Percentiles rank a stretch among this genome's conserved stretches.
Evolutionary conservation across 1,140 invertebrate species (phyloP).

Genomic region (Notospermus geniculatus): DNA sequence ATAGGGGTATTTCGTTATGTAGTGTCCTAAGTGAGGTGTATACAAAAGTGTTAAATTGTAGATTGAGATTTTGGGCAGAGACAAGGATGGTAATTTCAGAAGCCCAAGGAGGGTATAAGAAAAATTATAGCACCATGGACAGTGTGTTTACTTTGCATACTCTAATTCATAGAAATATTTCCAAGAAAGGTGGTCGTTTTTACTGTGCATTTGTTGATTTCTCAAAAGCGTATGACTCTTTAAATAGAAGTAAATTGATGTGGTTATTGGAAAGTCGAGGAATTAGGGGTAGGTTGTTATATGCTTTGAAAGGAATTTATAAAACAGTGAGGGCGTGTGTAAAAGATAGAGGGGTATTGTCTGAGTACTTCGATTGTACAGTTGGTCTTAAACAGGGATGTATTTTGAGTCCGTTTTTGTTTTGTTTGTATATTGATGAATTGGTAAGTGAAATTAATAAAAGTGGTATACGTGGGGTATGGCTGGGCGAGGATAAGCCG

Average conservation of each 20-base stretch:
- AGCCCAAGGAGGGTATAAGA: conserved; percentile 15
- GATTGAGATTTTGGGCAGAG: conserved; percentile 1
- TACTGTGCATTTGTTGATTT: conserved; percentile 16
- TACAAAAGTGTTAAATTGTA: not conserved
- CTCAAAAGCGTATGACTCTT: conserved; percentile 16
- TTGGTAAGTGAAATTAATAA: conserved; percentile 10
- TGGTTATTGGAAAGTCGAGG: conserved; percentile 6
- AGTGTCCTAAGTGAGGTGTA: not conserved
- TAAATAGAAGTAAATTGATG: conserved; percentile 13
- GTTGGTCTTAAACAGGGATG: conserved; percentile 15
- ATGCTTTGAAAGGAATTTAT: conserved; percentile 14
- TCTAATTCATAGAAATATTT: conserved; percentile 12
- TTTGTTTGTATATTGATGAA: conserved; percentile 20
- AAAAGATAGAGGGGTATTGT: conserved; percentile 1
- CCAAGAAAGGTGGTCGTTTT: conserved; percentile 11
- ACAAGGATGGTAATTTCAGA: conserved; percentile 9
- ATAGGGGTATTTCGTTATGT: not conserved
- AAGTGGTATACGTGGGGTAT: conserved; percentile 13
- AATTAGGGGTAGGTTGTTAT: conserved; percentile 10
- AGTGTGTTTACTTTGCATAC: conserved; percentile 19
- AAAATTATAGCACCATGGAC: conserved; percentile 12
- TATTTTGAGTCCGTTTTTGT: conserved; percentile 12
- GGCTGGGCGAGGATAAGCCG: not conserved
- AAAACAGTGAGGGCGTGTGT: conserved; percentile 12
- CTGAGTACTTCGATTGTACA: conserved; percentile 14